phyloP scores from a whole-genome alignment of 2,888 invertebrate genomes.

The Nephrotoma flavescens region DNA sequence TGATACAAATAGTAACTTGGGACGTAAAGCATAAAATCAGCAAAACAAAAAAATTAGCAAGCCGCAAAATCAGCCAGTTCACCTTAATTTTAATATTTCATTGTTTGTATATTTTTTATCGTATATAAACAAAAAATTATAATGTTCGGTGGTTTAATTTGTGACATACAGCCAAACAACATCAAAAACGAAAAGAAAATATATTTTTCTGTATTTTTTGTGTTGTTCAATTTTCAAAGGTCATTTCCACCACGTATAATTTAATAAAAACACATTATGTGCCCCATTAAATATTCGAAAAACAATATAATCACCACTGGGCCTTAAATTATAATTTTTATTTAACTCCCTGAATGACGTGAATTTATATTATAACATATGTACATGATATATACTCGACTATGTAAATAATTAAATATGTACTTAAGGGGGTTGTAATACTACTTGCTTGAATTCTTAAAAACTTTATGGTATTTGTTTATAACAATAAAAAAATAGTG shows the following conservation, averaged over 20 bases:
- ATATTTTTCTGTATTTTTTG: background rate
- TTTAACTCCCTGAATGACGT: background rate
- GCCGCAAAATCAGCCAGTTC: background rate
- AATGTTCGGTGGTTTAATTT: background rate
- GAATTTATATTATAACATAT: background rate
- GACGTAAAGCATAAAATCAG: too few species aligned
- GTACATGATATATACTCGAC: background rate
- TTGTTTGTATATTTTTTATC: background rate
- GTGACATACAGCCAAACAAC: background rate
- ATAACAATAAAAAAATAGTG: background rate
- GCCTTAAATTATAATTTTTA: too few species aligned
- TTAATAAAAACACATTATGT: background rate
- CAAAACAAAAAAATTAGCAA: background rate
- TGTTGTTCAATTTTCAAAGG: background rate
- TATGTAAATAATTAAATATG: background rate
- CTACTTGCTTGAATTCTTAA: background rate
- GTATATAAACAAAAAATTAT: background rate
- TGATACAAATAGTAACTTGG: too few species aligned
- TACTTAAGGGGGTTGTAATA: background rate
- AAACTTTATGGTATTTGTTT: background rate
- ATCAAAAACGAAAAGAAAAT: background rate
- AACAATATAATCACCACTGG: background rate
- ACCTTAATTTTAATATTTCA: background rate
- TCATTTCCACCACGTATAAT: background rate
- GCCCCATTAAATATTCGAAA: background rate